Conservation (phyloP, 2,797 vertebrate species). For the Pseudomugil gertrudae region DNA sequence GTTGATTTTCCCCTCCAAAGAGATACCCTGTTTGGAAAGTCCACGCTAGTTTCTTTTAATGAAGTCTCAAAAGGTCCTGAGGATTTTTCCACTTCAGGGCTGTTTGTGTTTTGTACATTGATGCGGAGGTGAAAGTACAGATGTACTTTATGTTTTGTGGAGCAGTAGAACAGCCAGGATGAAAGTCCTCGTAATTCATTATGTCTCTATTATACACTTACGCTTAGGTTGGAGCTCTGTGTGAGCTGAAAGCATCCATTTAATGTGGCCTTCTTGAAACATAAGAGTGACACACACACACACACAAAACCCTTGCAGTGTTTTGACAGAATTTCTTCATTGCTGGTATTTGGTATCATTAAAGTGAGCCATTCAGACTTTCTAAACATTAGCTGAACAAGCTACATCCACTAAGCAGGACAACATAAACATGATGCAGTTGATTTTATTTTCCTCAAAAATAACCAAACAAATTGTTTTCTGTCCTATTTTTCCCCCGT, state of each 20-base stretch:
- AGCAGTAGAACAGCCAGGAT: conserved; percentile 24
- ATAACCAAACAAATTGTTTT: conserved; percentile 24
- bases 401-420: conserved; percentile 10
- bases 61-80: conserved; percentile 79
- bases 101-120: conserved; percentile 74
- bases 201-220: conserved; percentile 33
- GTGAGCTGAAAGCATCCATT: conserved; percentile 58
- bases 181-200: conserved; percentile 38
- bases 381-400: conserved; percentile 20
- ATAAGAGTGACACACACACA: conserved; percentile 26
- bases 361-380: conserved; percentile 36
- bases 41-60: conserved; percentile 74
- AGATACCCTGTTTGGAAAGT: conserved; percentile 74
- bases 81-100: conserved; percentile 70
- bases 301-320: conserved; percentile 24
- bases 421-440: conserved; percentile 16
- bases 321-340: conserved; percentile 42
- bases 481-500: background rate
- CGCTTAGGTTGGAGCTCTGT: conserved; percentile 40
- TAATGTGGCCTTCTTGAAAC: conserved; percentile 69
- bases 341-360: conserved; percentile 27
- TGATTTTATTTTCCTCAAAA: conserved; percentile 30
- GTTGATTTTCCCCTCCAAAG: conserved; percentile 80
- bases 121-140: conserved; percentile 57
- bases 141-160: conserved; percentile 45